phyloP scores from a whole-genome alignment of 2,113 vertebrate species.

The Daubentonia madagascariensis region DNA sequence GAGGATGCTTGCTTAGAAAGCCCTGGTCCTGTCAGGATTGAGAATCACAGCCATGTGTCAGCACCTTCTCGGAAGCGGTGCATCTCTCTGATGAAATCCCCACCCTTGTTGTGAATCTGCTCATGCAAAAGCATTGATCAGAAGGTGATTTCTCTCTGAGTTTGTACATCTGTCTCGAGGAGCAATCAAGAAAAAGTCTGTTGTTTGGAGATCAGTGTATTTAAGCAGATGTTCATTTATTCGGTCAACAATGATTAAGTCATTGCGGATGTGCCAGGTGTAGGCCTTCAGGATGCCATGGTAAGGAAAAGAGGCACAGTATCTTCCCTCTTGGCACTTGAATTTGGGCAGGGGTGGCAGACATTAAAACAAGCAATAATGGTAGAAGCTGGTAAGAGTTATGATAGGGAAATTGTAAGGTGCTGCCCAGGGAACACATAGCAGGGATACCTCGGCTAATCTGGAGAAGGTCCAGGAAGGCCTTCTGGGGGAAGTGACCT shows the following conservation, averaged over 20 bases:
- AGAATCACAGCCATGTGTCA: not conserved
- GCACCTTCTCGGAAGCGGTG: not conserved
- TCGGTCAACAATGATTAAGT: not conserved
- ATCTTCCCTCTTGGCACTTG: not conserved
- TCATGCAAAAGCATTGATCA: not conserved
- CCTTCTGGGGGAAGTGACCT: not conserved
- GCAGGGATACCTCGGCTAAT: not conserved
- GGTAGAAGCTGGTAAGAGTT: slow-evolving; percentile 17
- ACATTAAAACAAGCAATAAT: slow-evolving; percentile 7
- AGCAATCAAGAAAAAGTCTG: not conserved
- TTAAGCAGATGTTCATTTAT: not conserved
- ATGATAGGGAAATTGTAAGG: not conserved
- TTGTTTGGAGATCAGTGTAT: not conserved
- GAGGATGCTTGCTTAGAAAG: not conserved
- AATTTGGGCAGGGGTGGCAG: not conserved
- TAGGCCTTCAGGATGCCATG: not conserved
- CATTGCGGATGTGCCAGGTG: not conserved
- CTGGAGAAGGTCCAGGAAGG: not conserved
- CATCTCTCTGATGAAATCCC: not conserved
- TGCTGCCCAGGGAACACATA: not conserved
- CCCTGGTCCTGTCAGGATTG: not conserved
- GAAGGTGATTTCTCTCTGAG: not conserved
- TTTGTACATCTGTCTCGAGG: not conserved
- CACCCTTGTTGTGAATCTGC: not conserved
- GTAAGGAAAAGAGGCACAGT: not conserved